phyloP scores from a whole-genome alignment of 2,888 invertebrate species.

The Dendrolimus houi region DNA sequence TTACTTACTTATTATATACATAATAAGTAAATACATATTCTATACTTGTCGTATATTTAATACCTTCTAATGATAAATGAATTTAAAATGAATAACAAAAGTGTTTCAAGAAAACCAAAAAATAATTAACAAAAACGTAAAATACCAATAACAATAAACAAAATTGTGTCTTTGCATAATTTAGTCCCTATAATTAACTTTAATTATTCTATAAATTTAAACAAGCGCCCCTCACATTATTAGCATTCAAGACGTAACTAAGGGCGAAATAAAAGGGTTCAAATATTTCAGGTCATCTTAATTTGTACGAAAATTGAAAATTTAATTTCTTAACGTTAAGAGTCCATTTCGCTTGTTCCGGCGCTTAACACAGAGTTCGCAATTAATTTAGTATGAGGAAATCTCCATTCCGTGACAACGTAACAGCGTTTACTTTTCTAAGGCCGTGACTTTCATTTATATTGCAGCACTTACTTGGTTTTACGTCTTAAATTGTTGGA shows the following conservation, averaged over 20 bases:
- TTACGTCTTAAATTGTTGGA: not conserved
- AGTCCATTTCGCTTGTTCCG: constrained; percentile 48
- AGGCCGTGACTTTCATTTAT: constrained; percentile 38
- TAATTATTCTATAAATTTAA: constrained; percentile 70
- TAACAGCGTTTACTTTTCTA: constrained; percentile 52
- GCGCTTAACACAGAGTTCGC: constrained; percentile 34
- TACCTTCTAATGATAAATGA: too few species aligned
- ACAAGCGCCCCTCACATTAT: constrained; percentile 61
- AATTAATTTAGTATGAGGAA: constrained; percentile 67
- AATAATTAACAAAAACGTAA: constrained; percentile 28
- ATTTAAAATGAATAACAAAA: too few species aligned
- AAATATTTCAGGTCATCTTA: constrained; percentile 64
- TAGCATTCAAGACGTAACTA: constrained; percentile 67
- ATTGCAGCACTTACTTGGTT: not conserved
- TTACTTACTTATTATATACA: too few species aligned
- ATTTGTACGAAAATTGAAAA: constrained; percentile 55
- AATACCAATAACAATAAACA: constrained; percentile 40
- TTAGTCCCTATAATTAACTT: constrained; percentile 56
- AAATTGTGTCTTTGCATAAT: constrained; percentile 42
- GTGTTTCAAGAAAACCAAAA: constrained; percentile 3
- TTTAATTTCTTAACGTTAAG: constrained; percentile 53
- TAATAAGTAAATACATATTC: too few species aligned
- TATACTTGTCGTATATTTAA: too few species aligned
- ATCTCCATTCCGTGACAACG: constrained; percentile 62
- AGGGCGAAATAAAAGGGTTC: constrained; percentile 61